Percentiles rank a stretch among this genome's conserved stretches.
phyloP scores from a whole-genome alignment of 2,888 invertebrate genomes.

The Drosophila niveifrons region DNA sequence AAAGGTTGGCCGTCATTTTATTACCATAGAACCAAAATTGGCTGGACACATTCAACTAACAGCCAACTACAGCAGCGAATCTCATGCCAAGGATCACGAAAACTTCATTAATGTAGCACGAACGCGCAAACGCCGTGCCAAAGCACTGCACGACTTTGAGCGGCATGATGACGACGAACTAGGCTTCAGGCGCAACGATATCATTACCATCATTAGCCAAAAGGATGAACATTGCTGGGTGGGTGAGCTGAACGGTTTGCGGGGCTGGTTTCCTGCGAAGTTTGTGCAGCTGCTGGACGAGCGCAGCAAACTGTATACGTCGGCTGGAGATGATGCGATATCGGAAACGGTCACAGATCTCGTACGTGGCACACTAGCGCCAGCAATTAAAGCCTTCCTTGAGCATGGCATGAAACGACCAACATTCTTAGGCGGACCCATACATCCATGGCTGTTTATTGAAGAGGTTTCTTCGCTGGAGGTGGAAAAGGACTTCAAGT shows the following conservation, averaged over 20 bases:
- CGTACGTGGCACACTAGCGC: conserved; percentile 96
- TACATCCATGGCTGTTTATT: conserved; percentile 99
- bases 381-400: conserved; percentile 96
- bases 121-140: conserved; percentile 95
- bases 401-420: conserved; percentile 98
- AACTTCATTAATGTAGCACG: conserved; percentile 97
- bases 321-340: conserved; percentile 98
- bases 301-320: conserved; percentile 94
- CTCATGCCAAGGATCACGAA: conserved; percentile 97
- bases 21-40: conserved; percentile 95
- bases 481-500: conserved; percentile 98
- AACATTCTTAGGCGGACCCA: conserved; percentile 95
- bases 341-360: conserved; percentile 98
- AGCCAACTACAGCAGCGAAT: conserved; percentile 98
- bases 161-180: conserved; percentile 99
- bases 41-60: conserved; percentile 91
- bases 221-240: conserved; percentile 99
- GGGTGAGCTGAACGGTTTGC: conserved; percentile 97
- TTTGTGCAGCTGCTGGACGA: conserved; percentile 98
- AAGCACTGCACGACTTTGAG: conserved; percentile 98
- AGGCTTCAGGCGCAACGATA: conserved; percentile 99
- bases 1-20: conserved; percentile 97
- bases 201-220: conserved; percentile 98
- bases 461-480: conserved; percentile 98
- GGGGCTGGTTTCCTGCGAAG: conserved; percentile 99